These are phyloP conservation scores for Rhea americana DNA, from an alignment of 2,113 vertebrate genomes.

Conservation along the genomic window DNA sequence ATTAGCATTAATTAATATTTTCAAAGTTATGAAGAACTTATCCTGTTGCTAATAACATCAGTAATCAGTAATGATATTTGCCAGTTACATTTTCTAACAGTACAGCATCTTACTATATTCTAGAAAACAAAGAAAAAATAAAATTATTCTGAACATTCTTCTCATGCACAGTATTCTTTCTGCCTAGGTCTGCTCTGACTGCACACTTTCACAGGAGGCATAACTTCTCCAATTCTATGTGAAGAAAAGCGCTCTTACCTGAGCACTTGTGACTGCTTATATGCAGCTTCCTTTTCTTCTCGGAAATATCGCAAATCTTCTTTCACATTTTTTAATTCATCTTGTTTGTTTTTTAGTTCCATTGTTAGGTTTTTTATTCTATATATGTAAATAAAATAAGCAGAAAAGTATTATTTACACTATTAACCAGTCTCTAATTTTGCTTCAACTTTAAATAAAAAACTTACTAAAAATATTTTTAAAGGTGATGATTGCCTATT, in stretches of 20 bases:
- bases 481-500: background rate
- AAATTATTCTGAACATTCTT: slow-evolving; percentile 49
- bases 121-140: background rate
- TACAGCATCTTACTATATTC: background rate
- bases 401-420: background rate
- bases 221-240: background rate
- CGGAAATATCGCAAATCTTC: slow-evolving; percentile 66
- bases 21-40: background rate
- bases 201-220: background rate
- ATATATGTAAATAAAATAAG: background rate
- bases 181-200: slow-evolving; percentile 20
- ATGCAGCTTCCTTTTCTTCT: slow-evolving; percentile 73
- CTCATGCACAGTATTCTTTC: slow-evolving; percentile 58
- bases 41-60: background rate
- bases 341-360: slow-evolving; percentile 76
- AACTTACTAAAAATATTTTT: background rate
- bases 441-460: background rate
- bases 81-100: background rate
- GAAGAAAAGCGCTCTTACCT: slow-evolving; percentile 73
- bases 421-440: background rate
- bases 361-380: slow-evolving; percentile 71
- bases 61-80: background rate
- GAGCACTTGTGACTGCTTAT: slow-evolving; percentile 66
- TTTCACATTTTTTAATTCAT: slow-evolving; percentile 66
- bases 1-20: background rate